Base-by-base conservation (phyloP, 2,888 invertebrate species). In the Branchipolynoe longqiensis region DNA sequence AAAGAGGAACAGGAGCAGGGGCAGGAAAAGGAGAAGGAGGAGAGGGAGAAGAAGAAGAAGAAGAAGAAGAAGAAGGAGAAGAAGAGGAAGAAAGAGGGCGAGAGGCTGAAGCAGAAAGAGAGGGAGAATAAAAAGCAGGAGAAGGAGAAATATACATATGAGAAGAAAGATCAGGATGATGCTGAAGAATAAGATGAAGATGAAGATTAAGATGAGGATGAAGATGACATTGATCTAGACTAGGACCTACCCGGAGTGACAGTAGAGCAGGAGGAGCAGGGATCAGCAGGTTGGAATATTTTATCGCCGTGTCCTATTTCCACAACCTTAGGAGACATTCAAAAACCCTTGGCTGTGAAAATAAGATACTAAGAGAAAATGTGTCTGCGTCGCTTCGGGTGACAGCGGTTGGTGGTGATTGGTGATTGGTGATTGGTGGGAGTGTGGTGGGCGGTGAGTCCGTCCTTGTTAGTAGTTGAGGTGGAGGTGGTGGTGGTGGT, bases 321-420 rank as follows among this genome's bases (percentile, higher is more conserved):
- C 69, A 69, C 69, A 69, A 69, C 69, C 69, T 69, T 69, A 69
- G 69, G 69, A 69, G 25, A 3, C 33, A 69, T 69, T 33, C 18
- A 38, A 18, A 69, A 69, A 69, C 69, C 69, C 38, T 69, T 69
- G 69, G 69, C 69, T 69, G 69, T 69, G 69, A 69, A 69, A 69
- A 69, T 69, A 69, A 69, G 69, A 69, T 69, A 69, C 69, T 69
- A 69, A 69, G 69, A 69, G 69, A 69, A 69, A 69, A 69, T 69
- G 69, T 69, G 8, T 48, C 8, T 48, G 48, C 48, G 48, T 48
- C 18, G 48, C 48, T 12, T 8, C 18, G 48, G 48, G 8, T 8
- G 8, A 12, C 8, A 12, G 48, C 48, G 18, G 8, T 48, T 18
- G 8, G 8, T 48, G 8, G 48, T 48, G n/a, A n/a, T n/a, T n/a